Percentiles rank a stretch among this genome's conserved stretches.
Evolutionary conservation across 1,140 invertebrate species (phyloP).

Genomic region (Phenacoccus solenopsis): DNA sequence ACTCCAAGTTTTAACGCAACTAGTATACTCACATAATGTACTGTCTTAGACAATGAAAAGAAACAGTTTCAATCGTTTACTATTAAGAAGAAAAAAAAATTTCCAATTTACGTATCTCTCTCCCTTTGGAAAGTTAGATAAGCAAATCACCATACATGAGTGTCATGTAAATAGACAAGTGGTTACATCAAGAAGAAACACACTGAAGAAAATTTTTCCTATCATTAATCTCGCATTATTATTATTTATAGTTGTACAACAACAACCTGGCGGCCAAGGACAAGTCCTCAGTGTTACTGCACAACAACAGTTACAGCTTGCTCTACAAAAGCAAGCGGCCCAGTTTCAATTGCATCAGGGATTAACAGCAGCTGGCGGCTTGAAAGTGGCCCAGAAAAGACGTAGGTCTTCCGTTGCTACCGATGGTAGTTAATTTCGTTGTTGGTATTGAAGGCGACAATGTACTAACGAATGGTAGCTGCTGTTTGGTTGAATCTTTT

Average conservation of each 20-base stretch:
- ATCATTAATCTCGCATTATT: background rate
- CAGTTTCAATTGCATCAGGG: conserved; percentile 1
- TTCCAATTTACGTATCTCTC: no score
- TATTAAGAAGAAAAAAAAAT: no score
- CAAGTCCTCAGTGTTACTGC: conserved; percentile 1
- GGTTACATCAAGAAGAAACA: no score
- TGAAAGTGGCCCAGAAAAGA: conserved; percentile 4
- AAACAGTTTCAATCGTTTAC: no score
- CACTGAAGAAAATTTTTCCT: no score
- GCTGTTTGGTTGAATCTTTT: background rate
- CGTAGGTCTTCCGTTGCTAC: conserved; percentile 6
- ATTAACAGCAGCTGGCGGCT: conserved; percentile 1
- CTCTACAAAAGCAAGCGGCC: background rate
- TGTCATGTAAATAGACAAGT: no score
- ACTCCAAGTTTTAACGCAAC: no score
- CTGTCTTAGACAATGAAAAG: no score
- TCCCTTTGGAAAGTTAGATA: no score
- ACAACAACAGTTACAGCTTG: background rate
- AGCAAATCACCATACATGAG: no score
- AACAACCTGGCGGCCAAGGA: background rate
- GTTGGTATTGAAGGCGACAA: background rate
- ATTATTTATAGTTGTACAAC: background rate
- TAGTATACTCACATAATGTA: no score
- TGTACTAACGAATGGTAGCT: background rate
- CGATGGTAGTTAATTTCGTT: conserved; percentile 6